phyloP scores from a whole-genome alignment of 2,888 invertebrate species.

The Nemotelus nigrinus region DNA sequence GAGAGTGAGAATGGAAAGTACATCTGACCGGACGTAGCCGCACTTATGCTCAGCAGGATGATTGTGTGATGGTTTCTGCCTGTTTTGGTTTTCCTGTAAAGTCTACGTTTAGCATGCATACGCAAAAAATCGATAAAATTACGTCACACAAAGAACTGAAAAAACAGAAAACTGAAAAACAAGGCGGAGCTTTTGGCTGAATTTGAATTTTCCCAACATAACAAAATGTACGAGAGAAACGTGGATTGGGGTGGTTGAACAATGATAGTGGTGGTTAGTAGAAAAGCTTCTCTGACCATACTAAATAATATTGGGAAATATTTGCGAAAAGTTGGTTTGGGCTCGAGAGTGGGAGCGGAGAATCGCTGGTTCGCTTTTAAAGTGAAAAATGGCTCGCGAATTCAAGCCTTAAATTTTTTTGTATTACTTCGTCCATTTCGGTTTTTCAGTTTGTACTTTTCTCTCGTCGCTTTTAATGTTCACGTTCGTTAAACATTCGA shows the following conservation, averaged over 20 bases:
- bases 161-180: slow-evolving; percentile 48
- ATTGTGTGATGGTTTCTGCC: slow-evolving; percentile 39
- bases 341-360: slow-evolving; percentile 2
- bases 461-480: slow-evolving; percentile 40
- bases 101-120: slow-evolving; percentile 44
- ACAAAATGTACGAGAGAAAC: slow-evolving; percentile 17
- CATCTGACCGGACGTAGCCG: slow-evolving; percentile 17
- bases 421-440: slow-evolving; percentile 1
- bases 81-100: slow-evolving; percentile 43
- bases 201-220: slow-evolving; percentile 36
- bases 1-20: slow-evolving; percentile 30
- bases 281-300: slow-evolving; percentile 26
- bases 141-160: slow-evolving; percentile 45
- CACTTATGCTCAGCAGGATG: slow-evolving; percentile 25
- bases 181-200: slow-evolving; percentile 50
- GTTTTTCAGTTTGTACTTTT: slow-evolving; percentile 27
- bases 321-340: slow-evolving; percentile 2
- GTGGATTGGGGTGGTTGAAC: not conserved
- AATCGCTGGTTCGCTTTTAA: slow-evolving; percentile 42
- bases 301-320: slow-evolving; percentile 40
- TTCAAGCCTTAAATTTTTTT: slow-evolving; percentile 47
- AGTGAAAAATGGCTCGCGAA: slow-evolving; percentile 48
- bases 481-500: slow-evolving; percentile 50
- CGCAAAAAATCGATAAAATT: slow-evolving; percentile 51
- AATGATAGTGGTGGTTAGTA: slow-evolving; percentile 13